Base-by-base conservation (phyloP, 1,140 invertebrate genomes). In the Mesaphorura yosii region DNA sequence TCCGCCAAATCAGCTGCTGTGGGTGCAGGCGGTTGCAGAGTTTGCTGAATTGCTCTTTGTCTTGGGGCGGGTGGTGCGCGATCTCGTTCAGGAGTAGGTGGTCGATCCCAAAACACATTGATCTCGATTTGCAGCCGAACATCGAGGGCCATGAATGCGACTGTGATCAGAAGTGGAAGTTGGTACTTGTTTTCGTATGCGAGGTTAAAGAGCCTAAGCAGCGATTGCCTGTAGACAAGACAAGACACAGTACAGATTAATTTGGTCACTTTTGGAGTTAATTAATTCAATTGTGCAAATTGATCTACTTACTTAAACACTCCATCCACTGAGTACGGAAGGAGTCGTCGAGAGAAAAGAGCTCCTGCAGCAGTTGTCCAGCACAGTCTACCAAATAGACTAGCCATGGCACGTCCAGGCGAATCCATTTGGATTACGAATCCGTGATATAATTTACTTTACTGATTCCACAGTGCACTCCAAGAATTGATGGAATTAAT, bases 141-240 rank as follows among this genome's bases (percentile, higher is more conserved):
- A 57, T 78, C 76, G 57, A 76, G 70, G 1, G 73, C 73, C 54
- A 78, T 69, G 44, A 77, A 72, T 2, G 69, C 69, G 26, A 76
- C 69, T 5, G 76, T 65, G 12, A 79, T 69, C 0, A 79, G 64
- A 25, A 76, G 66, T 2, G 78, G 77, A n/a, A 80, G 54, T 42
- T 74, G 68, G 40, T 76, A 66, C 20, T 74, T 69, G 6, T 73
- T 74, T 46, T 73, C 69, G 77, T 77, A 80, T 4, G 76, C 77
- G 22, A 79, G 67, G 26, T 71, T 68, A 17, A 80, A 66, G 64
- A 79, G 72, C 44, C 78, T 78, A 19, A 75, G 58, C 26, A 72
- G 51, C 0, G 50, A 47, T 15, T 39, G 50, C 15, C 60, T 65
- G 38, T 52, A 38, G 48, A 48, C 19, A 54, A 38, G 48, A 48